These are phyloP conservation scores for Peromyscus attwateri DNA, from an alignment of 2,797 vertebrate species.

Conservation along the genomic window DNA sequence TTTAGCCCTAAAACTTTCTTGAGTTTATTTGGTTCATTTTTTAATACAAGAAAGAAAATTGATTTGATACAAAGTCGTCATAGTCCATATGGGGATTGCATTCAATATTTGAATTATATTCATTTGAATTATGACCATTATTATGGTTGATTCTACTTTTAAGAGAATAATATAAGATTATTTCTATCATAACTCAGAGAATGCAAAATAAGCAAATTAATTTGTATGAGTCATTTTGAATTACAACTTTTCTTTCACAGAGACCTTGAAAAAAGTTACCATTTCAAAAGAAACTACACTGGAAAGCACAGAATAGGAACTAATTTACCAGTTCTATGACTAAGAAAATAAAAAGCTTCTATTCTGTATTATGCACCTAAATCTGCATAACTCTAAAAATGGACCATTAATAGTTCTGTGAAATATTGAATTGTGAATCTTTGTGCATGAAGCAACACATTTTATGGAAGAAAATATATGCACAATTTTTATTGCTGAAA, in stretches of 20 bases:
- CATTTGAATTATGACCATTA: slow-evolving; percentile 32
- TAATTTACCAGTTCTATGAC: slow-evolving; percentile 60
- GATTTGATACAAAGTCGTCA: not conserved
- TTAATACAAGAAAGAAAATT: not conserved
- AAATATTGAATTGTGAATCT: slow-evolving; percentile 70
- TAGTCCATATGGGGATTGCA: accelerated
- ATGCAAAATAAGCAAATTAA: slow-evolving; percentile 67
- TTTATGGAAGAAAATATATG: slow-evolving; percentile 72
- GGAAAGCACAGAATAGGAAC: slow-evolving; percentile 39
- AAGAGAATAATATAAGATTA: slow-evolving; percentile 38
- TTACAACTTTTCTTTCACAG: slow-evolving; percentile 58
- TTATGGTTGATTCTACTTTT: slow-evolving; percentile 35
- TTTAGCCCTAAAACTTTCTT: not conserved
- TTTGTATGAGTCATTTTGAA: slow-evolving; percentile 54
- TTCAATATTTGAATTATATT: not conserved
- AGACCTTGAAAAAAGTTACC: slow-evolving; percentile 53
- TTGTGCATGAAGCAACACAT: slow-evolving; percentile 74
- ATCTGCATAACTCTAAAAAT: slow-evolving; percentile 83
- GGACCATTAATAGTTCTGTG: slow-evolving; percentile 73
- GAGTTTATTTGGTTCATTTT: not conserved
- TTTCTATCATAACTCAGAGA: slow-evolving; percentile 71
- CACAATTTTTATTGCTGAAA: slow-evolving; percentile 79
- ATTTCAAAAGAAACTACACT: slow-evolving; percentile 53
- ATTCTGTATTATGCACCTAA: slow-evolving; percentile 62
- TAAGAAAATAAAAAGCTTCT: slow-evolving; percentile 51